Percentiles rank a stretch among this genome's conserved stretches.
Conservation (phyloP, 2,113 vertebrate genomes). For the Gobiocypris rarus region DNA sequence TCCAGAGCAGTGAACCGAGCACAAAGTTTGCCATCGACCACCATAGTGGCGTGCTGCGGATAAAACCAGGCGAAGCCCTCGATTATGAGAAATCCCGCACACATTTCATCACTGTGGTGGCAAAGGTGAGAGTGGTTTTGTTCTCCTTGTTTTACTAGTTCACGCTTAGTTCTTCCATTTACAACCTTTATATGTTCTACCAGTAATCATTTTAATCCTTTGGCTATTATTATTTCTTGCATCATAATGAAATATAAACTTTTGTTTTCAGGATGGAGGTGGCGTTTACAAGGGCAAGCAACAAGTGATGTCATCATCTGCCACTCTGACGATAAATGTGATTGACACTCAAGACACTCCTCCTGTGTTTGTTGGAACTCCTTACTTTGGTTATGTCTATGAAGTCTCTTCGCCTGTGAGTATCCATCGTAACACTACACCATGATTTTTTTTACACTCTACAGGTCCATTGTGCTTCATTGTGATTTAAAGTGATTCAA, state of each 20-base stretch:
- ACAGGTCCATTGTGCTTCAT: background rate
- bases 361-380: slow-evolving; percentile 88
- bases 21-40: slow-evolving; percentile 85
- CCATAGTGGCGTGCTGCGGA: slow-evolving; percentile 88
- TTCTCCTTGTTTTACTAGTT: too few species aligned
- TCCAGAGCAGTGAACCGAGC: slow-evolving; percentile 76
- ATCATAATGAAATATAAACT: background rate
- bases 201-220: background rate
- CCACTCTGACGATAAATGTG: slow-evolving; percentile 90
- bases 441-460: background rate
- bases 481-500: background rate
- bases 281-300: slow-evolving; percentile 87
- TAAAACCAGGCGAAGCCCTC: slow-evolving; percentile 81
- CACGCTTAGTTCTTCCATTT: too few species aligned
- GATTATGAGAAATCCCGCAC: slow-evolving; percentile 90
- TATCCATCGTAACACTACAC: slow-evolving; percentile 26
- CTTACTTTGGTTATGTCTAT: slow-evolving; percentile 93
- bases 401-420: slow-evolving; percentile 89
- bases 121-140: slow-evolving; percentile 80
- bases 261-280: slow-evolving; percentile 85
- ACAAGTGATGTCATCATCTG: slow-evolving; percentile 85
- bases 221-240: background rate
- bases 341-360: slow-evolving; percentile 89
- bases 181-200: background rate
- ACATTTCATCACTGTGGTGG: slow-evolving; percentile 85